These are phyloP conservation scores for Chiloscyllium punctatum DNA, from an alignment of 2,797 vertebrate species.

Conservation along the genomic window DNA sequence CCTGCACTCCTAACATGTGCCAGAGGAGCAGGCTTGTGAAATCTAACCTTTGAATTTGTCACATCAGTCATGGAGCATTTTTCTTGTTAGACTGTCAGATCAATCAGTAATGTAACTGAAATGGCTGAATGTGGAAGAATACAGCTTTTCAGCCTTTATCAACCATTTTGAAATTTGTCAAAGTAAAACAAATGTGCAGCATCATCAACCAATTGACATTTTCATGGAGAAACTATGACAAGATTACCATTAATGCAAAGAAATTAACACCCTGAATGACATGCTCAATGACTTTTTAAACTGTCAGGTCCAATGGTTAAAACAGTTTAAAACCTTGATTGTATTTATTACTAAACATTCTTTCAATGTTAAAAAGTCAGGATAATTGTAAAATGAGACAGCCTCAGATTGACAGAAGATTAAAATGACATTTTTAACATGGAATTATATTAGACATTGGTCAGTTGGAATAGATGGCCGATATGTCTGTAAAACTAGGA, in stretches of 20 bases:
- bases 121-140: not conserved
- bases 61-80: not conserved
- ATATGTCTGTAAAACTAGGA: not conserved
- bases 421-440: not conserved
- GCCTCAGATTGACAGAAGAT: not conserved
- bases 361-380: not conserved
- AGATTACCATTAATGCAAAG: not conserved
- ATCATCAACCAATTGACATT: not conserved
- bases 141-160: not conserved
- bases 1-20: not conserved
- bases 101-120: not conserved
- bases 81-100: not conserved
- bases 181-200: not conserved
- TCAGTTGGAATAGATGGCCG: not conserved
- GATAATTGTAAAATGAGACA: not conserved
- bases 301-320: not conserved
- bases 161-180: not conserved
- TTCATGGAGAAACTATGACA: not conserved
- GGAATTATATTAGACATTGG: not conserved
- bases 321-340: not conserved
- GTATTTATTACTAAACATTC: not conserved
- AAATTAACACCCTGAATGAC: not conserved
- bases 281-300: not conserved
- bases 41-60: not conserved
- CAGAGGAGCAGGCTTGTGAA: not conserved